A percentile compares a stretch with the other conserved stretches of the same genome.
Conservation (phyloP, 2,888 invertebrate genomes). For the Nomada hirtipes region DNA sequence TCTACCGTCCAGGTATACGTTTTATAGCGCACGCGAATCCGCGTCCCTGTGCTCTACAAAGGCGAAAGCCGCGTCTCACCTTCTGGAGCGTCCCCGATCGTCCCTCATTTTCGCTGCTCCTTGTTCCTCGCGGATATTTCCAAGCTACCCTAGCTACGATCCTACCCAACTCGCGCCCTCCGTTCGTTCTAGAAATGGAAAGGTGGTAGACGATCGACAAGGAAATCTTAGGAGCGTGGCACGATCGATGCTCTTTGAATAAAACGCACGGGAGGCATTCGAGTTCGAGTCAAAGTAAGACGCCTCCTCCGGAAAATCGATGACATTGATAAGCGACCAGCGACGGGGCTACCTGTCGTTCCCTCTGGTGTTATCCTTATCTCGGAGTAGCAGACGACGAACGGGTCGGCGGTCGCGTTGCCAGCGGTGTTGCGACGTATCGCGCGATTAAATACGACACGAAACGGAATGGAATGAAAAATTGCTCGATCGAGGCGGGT, state of each 20-base stretch:
- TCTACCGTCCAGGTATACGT: neutral
- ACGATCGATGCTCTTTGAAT: neutral
- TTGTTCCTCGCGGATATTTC: too few species aligned
- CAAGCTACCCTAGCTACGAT: too few species aligned
- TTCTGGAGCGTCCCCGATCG: neutral
- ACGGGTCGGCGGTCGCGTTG: neutral
- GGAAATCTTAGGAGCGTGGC: neutral
- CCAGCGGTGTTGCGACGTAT: too few species aligned
- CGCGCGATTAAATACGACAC: too few species aligned
- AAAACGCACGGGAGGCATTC: too few species aligned
- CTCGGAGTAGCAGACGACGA: neutral
- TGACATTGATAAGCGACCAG: too few species aligned
- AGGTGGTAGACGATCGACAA: neutral
- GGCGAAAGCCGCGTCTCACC: slow-evolving; percentile 32
- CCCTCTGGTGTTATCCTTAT: neutral
- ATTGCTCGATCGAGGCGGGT: neutral
- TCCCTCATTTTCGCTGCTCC: too few species aligned
- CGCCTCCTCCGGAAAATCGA: too few species aligned
- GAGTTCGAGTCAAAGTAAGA: too few species aligned
- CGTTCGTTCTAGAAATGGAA: too few species aligned
- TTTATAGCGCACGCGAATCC: neutral
- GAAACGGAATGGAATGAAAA: too few species aligned
- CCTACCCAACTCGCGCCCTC: too few species aligned
- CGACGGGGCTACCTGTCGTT: neutral
- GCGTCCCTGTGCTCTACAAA: neutral